Evolutionary conservation across 2,113 vertebrate genomes (phyloP).

Genomic region (human): GRCh38 chr15:79703001-79703500

Average conservation of each 20-base stretch:
- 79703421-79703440: not conserved
- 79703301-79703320: not conserved
- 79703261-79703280: not conserved
- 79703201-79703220: not conserved
- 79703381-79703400: not conserved
- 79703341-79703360: not conserved
- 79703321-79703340: not conserved
- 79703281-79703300: not conserved
- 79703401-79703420: not conserved
- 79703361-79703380: not conserved
- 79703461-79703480: not conserved
- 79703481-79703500: slow-evolving; percentile 21
- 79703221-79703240: not conserved
- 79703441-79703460: not conserved
- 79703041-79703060: not conserved
- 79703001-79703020: not conserved
- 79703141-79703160: not conserved
- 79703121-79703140: accelerated
- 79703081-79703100: no score
- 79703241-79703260: not conserved
- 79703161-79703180: not conserved
- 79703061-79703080: not conserved
- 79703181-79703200: not conserved
- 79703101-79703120: not conserved
- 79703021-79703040: not conserved